Conservation (phyloP, 2,113 vertebrate species). For the Varanus salvator region DNA sequence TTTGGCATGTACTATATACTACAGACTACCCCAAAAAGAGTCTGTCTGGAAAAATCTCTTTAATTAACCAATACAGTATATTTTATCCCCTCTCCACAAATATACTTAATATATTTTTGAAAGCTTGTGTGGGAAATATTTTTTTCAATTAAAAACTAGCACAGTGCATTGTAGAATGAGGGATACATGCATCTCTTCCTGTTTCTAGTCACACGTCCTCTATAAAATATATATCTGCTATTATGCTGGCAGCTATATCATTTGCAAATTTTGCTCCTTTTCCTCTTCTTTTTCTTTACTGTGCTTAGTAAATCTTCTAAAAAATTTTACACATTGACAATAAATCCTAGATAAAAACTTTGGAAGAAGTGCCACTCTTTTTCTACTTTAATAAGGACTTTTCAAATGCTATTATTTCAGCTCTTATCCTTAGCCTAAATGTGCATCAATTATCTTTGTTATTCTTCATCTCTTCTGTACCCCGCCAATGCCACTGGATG, state of each 20-base stretch:
- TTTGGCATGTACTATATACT: not conserved
- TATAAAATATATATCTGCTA: constrained; percentile 37
- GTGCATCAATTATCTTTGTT: constrained; percentile 79
- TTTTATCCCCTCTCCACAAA: not conserved
- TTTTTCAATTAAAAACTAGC: constrained; percentile 46
- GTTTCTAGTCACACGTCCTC: constrained; percentile 16
- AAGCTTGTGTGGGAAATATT: not conserved
- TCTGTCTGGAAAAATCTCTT: not conserved
- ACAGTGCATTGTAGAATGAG: constrained; percentile 43
- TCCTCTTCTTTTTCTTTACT: constrained; percentile 56
- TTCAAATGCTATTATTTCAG: constrained; percentile 86
- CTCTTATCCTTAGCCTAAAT: constrained; percentile 90
- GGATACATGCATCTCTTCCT: constrained; percentile 16
- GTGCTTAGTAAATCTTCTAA: constrained; percentile 63
- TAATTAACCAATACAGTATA: not conserved
- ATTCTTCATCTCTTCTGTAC: constrained; percentile 82
- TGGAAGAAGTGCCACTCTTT: constrained; percentile 81
- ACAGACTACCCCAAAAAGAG: not conserved
- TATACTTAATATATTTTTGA: not conserved
- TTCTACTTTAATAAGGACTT: constrained; percentile 89
- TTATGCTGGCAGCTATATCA: constrained; percentile 28
- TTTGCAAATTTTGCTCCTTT: constrained; percentile 65
- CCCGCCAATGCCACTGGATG: constrained; percentile 87
- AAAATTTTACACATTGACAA: constrained; percentile 76
- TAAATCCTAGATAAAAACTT: constrained; percentile 85